A percentile compares a stretch with the other conserved stretches of the same genome.
These are phyloP conservation scores for Synanceia verrucosa DNA, from an alignment of 2,797 vertebrate genomes.

Conservation along the genomic window DNA sequence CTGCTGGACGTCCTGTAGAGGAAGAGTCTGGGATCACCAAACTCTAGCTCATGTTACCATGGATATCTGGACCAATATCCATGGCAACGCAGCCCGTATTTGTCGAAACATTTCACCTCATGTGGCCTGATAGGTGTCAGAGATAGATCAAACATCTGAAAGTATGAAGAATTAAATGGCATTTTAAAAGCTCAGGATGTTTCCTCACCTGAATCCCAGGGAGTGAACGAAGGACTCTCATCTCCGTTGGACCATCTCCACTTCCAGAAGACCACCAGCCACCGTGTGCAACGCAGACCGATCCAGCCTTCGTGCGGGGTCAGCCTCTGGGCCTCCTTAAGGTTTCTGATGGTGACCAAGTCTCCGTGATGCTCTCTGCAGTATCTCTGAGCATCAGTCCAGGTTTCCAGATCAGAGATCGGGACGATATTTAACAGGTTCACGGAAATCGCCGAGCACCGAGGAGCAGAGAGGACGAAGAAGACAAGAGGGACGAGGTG, in stretches of 20 bases:
- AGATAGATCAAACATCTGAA: too few species aligned
- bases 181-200: neutral
- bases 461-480: neutral
- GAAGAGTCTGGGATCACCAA: neutral
- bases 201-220: accelerated
- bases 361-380: accelerated
- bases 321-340: accelerated
- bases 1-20: neutral
- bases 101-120: neutral
- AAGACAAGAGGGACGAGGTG: neutral
- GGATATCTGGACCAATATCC: neutral
- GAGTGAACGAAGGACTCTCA: accelerated
- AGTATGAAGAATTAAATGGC: neutral
- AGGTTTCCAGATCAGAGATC: accelerated
- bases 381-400: accelerated
- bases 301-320: neutral
- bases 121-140: neutral
- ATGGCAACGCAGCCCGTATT: neutral
- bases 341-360: neutral
- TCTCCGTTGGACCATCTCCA: neutral
- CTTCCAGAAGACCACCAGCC: too few species aligned
- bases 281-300: accelerated
- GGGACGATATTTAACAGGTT: neutral
- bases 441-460: accelerated
- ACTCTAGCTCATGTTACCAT: neutral